phyloP scores from a whole-genome alignment of 2,797 vertebrate species.

The Lagorchestes hirsutus region DNA sequence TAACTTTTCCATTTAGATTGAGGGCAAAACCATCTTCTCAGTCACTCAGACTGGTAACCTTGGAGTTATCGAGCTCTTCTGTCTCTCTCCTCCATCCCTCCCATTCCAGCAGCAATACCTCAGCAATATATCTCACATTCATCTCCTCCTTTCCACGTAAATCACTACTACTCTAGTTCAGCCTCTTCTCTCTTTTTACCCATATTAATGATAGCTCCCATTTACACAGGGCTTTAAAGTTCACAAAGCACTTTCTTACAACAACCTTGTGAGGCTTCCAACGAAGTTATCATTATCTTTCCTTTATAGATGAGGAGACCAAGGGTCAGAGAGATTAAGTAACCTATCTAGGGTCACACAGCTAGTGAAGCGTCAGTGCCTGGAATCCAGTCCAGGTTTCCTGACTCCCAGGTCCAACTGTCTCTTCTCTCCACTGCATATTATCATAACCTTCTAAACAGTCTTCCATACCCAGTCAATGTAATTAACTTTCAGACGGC shows the following conservation, averaged over 20 bases:
- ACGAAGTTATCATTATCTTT: not conserved
- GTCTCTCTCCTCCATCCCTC: not conserved
- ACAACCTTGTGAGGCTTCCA: not conserved
- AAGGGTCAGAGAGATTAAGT: not conserved
- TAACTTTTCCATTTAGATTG: not conserved
- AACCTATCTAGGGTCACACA: not conserved
- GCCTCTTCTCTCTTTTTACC: not conserved
- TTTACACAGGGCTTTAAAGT: not conserved
- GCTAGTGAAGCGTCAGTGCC: not conserved
- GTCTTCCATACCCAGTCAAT: not conserved
- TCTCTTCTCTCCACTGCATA: not conserved
- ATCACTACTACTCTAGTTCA: not conserved
- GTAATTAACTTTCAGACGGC: not conserved
- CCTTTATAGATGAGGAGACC: not conserved
- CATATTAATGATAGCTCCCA: not conserved
- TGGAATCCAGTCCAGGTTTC: not conserved
- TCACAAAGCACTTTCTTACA: not conserved
- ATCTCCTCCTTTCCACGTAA: not conserved
- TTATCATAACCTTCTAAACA: not conserved
- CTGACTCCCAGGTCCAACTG: not conserved
- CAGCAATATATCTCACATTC: not conserved
- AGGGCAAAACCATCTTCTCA: not conserved
- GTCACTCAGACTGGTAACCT: not conserved
- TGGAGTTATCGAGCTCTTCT: not conserved
- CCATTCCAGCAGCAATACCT: not conserved